Evolutionary conservation across 1,140 invertebrate species (phyloP).

Genomic region (Drosophila nigromelanica): DNA sequence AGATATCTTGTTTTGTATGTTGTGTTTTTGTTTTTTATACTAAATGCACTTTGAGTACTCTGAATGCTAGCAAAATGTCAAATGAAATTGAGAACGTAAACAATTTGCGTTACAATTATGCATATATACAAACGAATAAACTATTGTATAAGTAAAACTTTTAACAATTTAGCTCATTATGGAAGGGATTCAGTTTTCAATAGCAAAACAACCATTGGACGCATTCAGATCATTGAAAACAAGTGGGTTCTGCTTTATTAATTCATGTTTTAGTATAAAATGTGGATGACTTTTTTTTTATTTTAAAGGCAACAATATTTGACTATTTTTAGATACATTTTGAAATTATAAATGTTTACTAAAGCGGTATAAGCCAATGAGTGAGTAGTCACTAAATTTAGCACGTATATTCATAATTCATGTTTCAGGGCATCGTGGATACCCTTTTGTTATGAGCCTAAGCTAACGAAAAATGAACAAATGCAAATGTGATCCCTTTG

Average conservation of each 20-base stretch:
- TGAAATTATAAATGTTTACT: too few species aligned
- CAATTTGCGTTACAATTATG: constrained; percentile 72
- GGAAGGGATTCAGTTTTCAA: background rate
- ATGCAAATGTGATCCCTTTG: constrained; percentile 33
- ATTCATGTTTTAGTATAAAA: too few species aligned
- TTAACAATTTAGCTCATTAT: constrained; percentile 6
- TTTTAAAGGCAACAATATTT: too few species aligned
- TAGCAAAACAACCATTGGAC: too few species aligned
- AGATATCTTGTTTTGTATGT: constrained; percentile 8
- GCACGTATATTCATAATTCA: too few species aligned
- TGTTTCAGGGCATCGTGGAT: too few species aligned
- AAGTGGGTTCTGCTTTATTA: background rate
- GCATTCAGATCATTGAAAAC: background rate
- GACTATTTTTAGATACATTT: too few species aligned
- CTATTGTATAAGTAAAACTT: constrained; percentile 64
- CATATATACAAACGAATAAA: constrained; percentile 80
- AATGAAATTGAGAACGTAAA: constrained; percentile 68
- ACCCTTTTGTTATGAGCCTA: background rate
- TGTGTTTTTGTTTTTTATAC: constrained; percentile 24
- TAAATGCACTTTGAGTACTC: constrained; percentile 63
- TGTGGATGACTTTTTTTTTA: background rate
- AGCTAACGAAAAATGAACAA: constrained; percentile 40
- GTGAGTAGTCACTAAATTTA: too few species aligned
- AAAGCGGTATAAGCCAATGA: too few species aligned
- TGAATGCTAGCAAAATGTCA: constrained; percentile 73